Evolutionary conservation across 1,140 invertebrate species (phyloP), one percentile per base, ranked within the genome.

Genomic region (Drosophila lacertosa): DNA sequence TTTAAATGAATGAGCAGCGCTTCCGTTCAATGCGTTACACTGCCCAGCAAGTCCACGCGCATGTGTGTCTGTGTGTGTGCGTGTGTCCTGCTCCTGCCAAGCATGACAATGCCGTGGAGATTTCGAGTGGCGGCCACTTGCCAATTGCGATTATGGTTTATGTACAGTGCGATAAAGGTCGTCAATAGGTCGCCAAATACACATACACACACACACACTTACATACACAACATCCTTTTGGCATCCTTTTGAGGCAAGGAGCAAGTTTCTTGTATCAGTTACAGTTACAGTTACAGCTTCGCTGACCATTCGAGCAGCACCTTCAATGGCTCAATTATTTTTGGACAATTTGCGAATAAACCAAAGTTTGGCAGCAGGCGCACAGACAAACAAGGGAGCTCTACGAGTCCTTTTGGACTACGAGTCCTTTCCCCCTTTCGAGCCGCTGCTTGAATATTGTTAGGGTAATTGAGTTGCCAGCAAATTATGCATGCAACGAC

Each of bases 111-210:
- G 62, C 73, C 76, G 54, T 65, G 60, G 68, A 66, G 69, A 81
- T 59, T 62, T 88, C 82, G 77, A 88, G 82, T 88, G 78, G 82
- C 81, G 70, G 76, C 82, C 82, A 86, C 82, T 88, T 88, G 82
- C 82, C 82, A 88, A 88, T 88, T 88, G 83, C 83, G 83, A 88
- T 88, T 88, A 88, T 88, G 82, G 82, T 88, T 88, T 88, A 88
- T 88, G 82, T 78, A 72, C 83, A 63, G 45, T 32, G 37, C 82
- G 78, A 86, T 86, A 86, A 86, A 86, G 82, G 83, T 88, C 82
- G 82, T 88, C 83, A 89, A 88, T 88, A 75, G 83, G 82, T 88
- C 83, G 83, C 77, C 81, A 65, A 33, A 60, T 40, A 69, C 54
- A 67, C 76, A 44, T 3, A 33, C 40, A 37, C 24, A 48, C 10